Base-by-base conservation (phyloP, 2,888 invertebrate species). In the Drosophila borealis region DNA sequence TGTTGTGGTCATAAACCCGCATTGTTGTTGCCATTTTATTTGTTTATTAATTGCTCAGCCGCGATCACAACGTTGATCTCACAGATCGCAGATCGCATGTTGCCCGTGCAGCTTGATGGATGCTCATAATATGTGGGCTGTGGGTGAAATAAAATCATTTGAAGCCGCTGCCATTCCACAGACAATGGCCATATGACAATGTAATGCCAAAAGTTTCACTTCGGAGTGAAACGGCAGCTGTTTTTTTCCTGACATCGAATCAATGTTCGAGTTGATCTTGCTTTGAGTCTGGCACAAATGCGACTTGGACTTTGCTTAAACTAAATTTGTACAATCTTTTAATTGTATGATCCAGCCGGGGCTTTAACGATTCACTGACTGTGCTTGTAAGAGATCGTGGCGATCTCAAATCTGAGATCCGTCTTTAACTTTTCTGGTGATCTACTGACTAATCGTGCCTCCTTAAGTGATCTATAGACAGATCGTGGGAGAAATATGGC, bases 11-110 rank as follows among this genome's bases (percentile, higher is more conserved):
- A 78, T 88, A 88, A 72, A 80, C 88, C 83, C 83, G 83, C 80
- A 86, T 83, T 88, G 81, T 85, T 69, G 80, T 70, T 83, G 87
- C 65, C 87, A 83, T 86, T 83, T 88, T 65, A 81, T 81, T 82
- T 81, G 83, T 73, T 84, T 87, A 88, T 83, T 83, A 83, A 88
- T 83, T 85, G 77, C 80, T 64, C 21, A 34, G 59, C 61, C 81
- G 51, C 61, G 44, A 67, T 60, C 42, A 54, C 51, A 59, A 8
- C 34, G 46, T 33, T 33, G 53, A 53, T 41, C 48, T 39, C 49
- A 36, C 49, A 37, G 36, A 48, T 66, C 60, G 10, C 37, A 37
- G 73, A 49, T 72, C 67, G 78, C 74, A 75, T 73, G 67, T 46
- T 61, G 51, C 45, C 60, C 63, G 66, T 70, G 59, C 69, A 69